Percentiles rank a stretch among this genome's conserved stretches.
Conservation (phyloP, 2,888 invertebrate genomes). For the Pseudococcus longispinus region DNA sequence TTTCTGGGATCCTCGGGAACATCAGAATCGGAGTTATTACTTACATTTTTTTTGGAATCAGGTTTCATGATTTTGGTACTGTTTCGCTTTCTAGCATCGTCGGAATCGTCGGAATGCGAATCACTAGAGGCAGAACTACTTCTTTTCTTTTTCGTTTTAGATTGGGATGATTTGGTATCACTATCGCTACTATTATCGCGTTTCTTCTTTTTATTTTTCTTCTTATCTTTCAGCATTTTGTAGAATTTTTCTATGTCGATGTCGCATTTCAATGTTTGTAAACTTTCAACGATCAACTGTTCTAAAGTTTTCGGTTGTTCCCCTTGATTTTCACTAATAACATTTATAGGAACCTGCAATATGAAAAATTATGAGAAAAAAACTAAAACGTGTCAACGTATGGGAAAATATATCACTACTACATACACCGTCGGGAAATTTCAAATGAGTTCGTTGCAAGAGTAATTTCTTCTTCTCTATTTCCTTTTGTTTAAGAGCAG, state of each 20-base stretch:
- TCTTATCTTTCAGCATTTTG: slow-evolving; percentile 33
- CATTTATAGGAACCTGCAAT: slow-evolving; percentile 4
- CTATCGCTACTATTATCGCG: not conserved
- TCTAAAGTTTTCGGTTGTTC: slow-evolving; percentile 25
- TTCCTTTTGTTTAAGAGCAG: slow-evolving; percentile 48
- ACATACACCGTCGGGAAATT: slow-evolving; percentile 38
- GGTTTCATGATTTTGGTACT: not conserved
- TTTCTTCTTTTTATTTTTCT: slow-evolving; percentile 44
- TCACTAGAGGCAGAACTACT: not conserved
- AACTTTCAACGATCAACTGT: slow-evolving; percentile 39
- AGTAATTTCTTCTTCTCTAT: slow-evolving; percentile 49
- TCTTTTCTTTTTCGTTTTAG: not conserved
- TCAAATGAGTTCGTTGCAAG: slow-evolving; percentile 32
- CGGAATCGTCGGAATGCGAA: not conserved
- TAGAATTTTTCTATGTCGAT: slow-evolving; percentile 46
- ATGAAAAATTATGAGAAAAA: not conserved
- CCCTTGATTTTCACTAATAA: not conserved
- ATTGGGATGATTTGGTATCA: not conserved
- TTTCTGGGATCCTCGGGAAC: not conserved
- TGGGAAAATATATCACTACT: not conserved
- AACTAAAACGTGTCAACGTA: not conserved
- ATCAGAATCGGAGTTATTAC: not conserved
- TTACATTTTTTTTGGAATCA: not conserved
- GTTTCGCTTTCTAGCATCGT: not conserved
- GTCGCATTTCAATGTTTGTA: slow-evolving; percentile 7